phyloP scores from a whole-genome alignment of 2,888 invertebrate genomes.

The Melanchra persicariae region DNA sequence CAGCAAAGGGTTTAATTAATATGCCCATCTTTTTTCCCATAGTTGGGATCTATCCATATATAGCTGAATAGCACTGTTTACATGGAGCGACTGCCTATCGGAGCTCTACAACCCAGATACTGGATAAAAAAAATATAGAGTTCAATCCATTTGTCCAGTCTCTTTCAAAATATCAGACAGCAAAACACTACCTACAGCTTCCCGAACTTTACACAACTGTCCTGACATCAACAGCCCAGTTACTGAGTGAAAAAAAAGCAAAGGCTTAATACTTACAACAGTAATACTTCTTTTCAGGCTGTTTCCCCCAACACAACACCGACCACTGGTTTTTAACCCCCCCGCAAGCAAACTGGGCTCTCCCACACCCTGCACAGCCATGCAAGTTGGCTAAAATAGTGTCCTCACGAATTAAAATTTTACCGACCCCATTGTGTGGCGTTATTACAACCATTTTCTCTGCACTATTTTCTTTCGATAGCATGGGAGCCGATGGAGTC shows the following conservation, averaged over 20 bases:
- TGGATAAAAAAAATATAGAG: no score
- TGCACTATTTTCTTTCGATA: slow-evolving; percentile 70
- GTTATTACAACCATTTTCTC: slow-evolving; percentile 75
- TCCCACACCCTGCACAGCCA: slow-evolving; percentile 84
- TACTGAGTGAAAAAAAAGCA: not conserved
- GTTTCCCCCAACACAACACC: slow-evolving; percentile 85
- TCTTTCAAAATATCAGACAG: no score
- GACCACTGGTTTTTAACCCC: slow-evolving; percentile 85
- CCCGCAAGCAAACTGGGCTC: slow-evolving; percentile 81
- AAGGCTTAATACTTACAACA: slow-evolving; percentile 77
- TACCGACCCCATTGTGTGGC: slow-evolving; percentile 74
- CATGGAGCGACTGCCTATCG: not conserved
- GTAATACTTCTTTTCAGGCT: slow-evolving; percentile 84
- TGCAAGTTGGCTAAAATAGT: slow-evolving; percentile 81
- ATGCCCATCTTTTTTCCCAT: no score
- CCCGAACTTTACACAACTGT: not conserved
- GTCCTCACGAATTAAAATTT: slow-evolving; percentile 84
- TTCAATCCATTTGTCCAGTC: no score
- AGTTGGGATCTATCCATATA: no score
- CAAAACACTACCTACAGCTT: no score
- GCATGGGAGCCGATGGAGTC: slow-evolving; percentile 71
- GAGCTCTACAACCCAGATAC: not conserved
- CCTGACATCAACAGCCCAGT: not conserved
- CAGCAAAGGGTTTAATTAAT: not conserved
- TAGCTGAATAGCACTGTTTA: not conserved